Evolutionary conservation across 2,888 invertebrate species (phyloP).

Genomic region (Drosophila differens): DNA sequence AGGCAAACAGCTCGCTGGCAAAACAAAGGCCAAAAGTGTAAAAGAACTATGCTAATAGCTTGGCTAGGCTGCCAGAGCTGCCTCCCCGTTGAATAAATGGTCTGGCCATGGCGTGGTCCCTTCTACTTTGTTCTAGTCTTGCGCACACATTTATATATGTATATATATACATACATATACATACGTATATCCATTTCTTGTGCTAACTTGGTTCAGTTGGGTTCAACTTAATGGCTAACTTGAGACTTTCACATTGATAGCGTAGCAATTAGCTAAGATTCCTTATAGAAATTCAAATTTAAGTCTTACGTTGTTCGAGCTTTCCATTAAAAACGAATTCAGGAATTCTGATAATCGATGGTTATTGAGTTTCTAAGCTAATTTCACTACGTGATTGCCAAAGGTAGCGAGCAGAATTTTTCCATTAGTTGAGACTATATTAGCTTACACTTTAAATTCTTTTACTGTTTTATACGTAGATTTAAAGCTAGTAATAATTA

Average conservation of each 20-base stretch:
- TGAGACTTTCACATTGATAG: conserved; percentile 1
- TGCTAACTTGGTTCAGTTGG: conserved; percentile 2
- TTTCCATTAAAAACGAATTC: not conserved
- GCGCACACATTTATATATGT: not conserved
- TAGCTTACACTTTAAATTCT: not conserved
- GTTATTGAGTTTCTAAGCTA: not conserved
- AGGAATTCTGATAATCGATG: not conserved
- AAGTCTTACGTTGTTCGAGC: not conserved
- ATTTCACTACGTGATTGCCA: not conserved
- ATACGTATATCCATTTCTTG: conserved; percentile 32
- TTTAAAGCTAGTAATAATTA: not conserved
- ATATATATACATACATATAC: not conserved
- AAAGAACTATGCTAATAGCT: conserved; percentile 76
- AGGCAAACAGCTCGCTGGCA: conserved; percentile 50
- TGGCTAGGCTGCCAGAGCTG: conserved; percentile 15
- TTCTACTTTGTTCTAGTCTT: conserved; percentile 4
- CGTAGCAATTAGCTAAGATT: conserved; percentile 26
- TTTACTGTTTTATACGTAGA: not conserved
- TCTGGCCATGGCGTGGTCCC: not conserved
- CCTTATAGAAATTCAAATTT: not conserved
- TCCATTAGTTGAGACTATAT: not conserved
- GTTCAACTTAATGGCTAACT: conserved; percentile 10
- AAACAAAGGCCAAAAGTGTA: conserved; percentile 65
- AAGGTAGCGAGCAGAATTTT: not conserved
- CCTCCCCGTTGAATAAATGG: not conserved